Percentiles rank a stretch among this genome's conserved stretches.
Conservation (phyloP, 2,797 vertebrate species). For the Oophaga sylvatica region DNA sequence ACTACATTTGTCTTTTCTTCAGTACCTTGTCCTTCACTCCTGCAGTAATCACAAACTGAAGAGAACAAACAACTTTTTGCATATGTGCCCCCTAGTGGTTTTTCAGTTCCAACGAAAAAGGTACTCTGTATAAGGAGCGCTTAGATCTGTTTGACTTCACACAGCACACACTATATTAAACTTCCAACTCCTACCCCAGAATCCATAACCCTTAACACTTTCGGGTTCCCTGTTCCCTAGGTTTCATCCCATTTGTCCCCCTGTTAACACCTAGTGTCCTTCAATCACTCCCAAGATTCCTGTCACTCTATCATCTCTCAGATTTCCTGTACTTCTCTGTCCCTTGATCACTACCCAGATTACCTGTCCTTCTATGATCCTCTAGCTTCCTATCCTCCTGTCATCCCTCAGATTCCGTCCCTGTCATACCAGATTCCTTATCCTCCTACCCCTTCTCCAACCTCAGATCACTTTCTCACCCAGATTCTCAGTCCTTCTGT, state of each 20-base stretch:
- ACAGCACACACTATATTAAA: not conserved
- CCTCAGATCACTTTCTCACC: not conserved
- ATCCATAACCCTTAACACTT: not conserved
- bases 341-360: too few relatives aligned
- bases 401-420: not conserved
- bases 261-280: too few relatives aligned
- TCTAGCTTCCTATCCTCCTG: not conserved
- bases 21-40: too few relatives aligned
- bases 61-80: not conserved
- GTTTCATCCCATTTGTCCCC: too few relatives aligned
- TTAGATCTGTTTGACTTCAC: not conserved
- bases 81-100: constrained; percentile 37
- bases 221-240: not conserved
- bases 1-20: too few relatives aligned
- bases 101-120: not conserved
- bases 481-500: not conserved
- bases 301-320: too few relatives aligned
- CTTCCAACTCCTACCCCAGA: not conserved
- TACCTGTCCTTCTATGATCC: too few relatives aligned
- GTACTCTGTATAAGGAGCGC: not conserved
- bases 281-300: too few relatives aligned
- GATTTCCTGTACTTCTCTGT: too few relatives aligned
- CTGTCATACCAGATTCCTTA: too few relatives aligned
- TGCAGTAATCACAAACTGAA: not conserved
- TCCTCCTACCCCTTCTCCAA: not conserved